Conservation (phyloP, 2,888 invertebrate species). For the Callyntrura sp. region DNA sequence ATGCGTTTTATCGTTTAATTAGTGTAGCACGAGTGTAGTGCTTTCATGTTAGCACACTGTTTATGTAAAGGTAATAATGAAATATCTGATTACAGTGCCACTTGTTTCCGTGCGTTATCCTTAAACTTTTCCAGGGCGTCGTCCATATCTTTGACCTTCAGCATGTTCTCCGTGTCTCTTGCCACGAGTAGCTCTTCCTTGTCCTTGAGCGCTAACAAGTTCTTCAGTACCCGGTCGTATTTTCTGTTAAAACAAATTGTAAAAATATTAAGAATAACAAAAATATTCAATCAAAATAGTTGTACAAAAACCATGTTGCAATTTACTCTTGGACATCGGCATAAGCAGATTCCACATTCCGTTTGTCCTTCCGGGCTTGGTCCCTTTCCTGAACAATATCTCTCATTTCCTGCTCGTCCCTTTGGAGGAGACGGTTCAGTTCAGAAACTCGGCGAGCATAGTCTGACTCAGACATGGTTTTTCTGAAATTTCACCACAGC, state of each 20-base stretch:
- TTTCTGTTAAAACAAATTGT: constrained; percentile 86
- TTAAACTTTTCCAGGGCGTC: constrained; percentile 94
- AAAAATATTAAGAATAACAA: no score
- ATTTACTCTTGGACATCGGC: constrained; percentile 66
- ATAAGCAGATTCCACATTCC: constrained; percentile 69
- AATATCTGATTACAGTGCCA: constrained; percentile 86
- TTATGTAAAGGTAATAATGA: no score
- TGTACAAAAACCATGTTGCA: no score
- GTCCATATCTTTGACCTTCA: constrained; percentile 91
- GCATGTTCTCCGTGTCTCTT: constrained; percentile 91
- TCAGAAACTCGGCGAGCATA: constrained; percentile 55
- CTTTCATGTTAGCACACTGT: no score
- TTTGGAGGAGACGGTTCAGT: constrained; percentile 56
- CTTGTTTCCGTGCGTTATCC: constrained; percentile 95
- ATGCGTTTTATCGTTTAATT: no score
- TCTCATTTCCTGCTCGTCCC: constrained; percentile 58
- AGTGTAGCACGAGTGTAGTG: no score
- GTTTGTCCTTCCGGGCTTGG: constrained; percentile 62
- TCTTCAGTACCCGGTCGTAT: constrained; percentile 89
- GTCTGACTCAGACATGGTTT: constrained; percentile 60
- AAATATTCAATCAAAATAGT: no score
- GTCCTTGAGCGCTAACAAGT: constrained; percentile 90
- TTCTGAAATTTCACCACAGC: no score
- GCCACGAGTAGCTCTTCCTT: constrained; percentile 90
- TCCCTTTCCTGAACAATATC: constrained; percentile 63